phyloP scores from a whole-genome alignment of 2,113 vertebrate genomes.

The Petrocephalus microphthalmus region DNA sequence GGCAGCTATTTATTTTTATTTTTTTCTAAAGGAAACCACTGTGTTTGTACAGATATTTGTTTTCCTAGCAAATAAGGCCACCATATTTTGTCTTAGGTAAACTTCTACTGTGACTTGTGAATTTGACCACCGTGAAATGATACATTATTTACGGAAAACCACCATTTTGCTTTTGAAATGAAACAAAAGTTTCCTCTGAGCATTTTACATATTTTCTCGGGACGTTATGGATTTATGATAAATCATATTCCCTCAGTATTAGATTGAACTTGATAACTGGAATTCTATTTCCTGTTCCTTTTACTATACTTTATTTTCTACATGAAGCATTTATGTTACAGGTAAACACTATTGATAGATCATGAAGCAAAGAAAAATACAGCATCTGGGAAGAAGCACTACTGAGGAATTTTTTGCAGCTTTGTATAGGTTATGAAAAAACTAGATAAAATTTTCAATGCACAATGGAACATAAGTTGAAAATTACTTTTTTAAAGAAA shows the following conservation, averaged over 20 bases:
- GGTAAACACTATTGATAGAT: neutral
- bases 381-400: neutral
- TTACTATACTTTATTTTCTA: neutral
- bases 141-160: conserved; percentile 50
- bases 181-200: conserved; percentile 62
- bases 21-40: conserved; percentile 45
- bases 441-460: neutral
- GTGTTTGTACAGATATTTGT: conserved; percentile 49
- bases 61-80: conserved; percentile 62
- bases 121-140: conserved; percentile 54
- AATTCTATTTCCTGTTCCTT: conserved; percentile 36
- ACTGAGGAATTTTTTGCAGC: neutral
- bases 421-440: neutral
- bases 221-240: conserved; percentile 63
- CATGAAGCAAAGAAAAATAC: neutral
- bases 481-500: neutral
- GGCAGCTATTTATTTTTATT: conserved; percentile 60
- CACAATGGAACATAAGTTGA: neutral
- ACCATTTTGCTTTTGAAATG: conserved; percentile 51
- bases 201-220: conserved; percentile 73
- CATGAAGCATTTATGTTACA: conserved; percentile 44
- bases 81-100: conserved; percentile 61
- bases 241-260: conserved; percentile 59
- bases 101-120: conserved; percentile 56
- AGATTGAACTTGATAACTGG: conserved; percentile 65